Evolutionary conservation across 37 sponge, comb jelly and placozoan species (phyloP).

Genomic region (Lycopodina hypogea): DNA sequence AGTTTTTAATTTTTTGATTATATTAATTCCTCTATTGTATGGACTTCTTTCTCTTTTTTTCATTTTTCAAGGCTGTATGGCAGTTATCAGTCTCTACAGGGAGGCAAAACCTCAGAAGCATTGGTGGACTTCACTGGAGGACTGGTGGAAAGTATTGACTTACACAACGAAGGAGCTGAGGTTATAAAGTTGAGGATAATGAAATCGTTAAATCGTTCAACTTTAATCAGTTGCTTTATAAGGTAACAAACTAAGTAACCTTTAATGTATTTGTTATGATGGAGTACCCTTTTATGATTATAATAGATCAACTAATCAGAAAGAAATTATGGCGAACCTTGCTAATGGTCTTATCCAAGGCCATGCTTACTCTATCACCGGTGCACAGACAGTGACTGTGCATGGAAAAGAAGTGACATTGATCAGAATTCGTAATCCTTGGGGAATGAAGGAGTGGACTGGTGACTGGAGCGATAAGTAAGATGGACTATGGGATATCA

Average conservation of each 20-base stretch:
- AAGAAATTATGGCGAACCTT: constrained; percentile 61
- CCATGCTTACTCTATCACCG: constrained; percentile 76
- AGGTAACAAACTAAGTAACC: constrained; percentile 11
- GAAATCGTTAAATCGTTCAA: constrained; percentile 16
- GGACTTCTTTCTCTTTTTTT: not conserved
- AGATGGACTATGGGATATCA: no score
- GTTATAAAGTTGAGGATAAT: constrained; percentile 43
- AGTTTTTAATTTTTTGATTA: no score
- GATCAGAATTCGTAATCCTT: constrained; percentile 75
- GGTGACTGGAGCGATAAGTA: constrained; percentile 85
- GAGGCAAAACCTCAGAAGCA: constrained; percentile 84
- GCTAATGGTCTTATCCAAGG: constrained; percentile 75
- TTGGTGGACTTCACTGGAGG: constrained; percentile 93
- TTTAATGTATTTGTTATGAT: not conserved
- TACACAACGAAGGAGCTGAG: constrained; percentile 17
- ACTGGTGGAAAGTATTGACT: constrained; percentile 71
- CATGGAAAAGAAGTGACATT: constrained; percentile 33
- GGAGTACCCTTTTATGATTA: no score
- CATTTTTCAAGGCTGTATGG: constrained; percentile 67
- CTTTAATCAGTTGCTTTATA: constrained; percentile 84
- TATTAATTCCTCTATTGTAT: no score
- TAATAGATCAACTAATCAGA: not conserved
- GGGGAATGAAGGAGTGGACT: constrained; percentile 77
- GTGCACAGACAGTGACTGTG: constrained; percentile 28
- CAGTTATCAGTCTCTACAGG: constrained; percentile 81